These are phyloP conservation scores for Arremon aurantiirostris DNA, from an alignment of 2,797 vertebrate genomes.

Conservation along the genomic window DNA sequence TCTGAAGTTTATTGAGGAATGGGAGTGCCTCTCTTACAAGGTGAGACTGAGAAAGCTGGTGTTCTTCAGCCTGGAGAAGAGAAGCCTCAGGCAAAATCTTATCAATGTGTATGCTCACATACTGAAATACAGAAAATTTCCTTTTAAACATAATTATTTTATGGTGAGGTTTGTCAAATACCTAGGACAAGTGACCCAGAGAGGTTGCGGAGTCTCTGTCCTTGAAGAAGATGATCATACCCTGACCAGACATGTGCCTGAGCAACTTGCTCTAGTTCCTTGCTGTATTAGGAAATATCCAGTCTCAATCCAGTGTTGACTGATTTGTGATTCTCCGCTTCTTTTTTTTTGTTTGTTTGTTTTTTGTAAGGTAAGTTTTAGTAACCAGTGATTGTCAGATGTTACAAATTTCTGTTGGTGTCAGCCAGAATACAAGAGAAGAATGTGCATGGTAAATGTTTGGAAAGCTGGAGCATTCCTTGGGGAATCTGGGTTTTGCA, in stretches of 20 bases:
- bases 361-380: background rate
- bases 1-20: background rate
- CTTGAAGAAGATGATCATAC: background rate
- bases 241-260: background rate
- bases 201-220: background rate
- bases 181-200: background rate
- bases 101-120: background rate
- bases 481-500: background rate
- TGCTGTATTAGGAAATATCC: rapidly evolving
- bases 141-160: background rate
- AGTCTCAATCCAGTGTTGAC: background rate
- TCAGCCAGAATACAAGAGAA: background rate
- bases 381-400: background rate
- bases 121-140: background rate
- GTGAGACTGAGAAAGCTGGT: background rate
- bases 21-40: background rate
- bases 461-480: background rate
- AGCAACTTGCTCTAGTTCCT: background rate
- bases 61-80: background rate
- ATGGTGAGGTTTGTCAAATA: background rate
- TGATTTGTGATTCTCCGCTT: background rate
- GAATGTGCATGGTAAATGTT: background rate
- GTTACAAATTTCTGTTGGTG: background rate
- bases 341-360: background rate
- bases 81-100: background rate